Evolutionary conservation across 1,140 invertebrate genomes (phyloP), one percentile per base, ranked within the genome.

Genomic region (Physella acuta): DNA sequence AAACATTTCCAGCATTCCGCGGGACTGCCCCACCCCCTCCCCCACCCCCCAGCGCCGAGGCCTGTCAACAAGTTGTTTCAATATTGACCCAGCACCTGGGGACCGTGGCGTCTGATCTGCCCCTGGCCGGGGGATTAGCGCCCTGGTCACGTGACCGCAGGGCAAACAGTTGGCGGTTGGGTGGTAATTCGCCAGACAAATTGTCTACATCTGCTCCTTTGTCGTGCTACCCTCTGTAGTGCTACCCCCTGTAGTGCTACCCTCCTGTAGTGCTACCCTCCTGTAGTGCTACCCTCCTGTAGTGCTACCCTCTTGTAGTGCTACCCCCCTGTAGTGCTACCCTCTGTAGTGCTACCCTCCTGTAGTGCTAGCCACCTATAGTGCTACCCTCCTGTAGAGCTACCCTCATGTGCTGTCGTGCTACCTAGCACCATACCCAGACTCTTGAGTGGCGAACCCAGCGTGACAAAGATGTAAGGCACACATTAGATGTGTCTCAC

Each of bases 41-140:
- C n/a, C n/a, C n/a, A n/a, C n/a, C n/a, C n/a, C n/a, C n/a, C n/a
- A n/a, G n/a, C n/a, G n/a, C n/a, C n/a, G n/a, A n/a, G n/a, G n/a
- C n/a, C n/a, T n/a, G n/a, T n/a, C n/a, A n/a, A n/a, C n/a, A 20
- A 1, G 2, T 3, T 34, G 56, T 20, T 58, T 17, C 11, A 58
- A 58, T 34, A 58, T 58, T 58, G 56, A 34, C 31, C 56, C 36
- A 58, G 36, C 56, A 58, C 56, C 56, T 58, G 20, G 17, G 5
- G 56, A 30, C n/a, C 30, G 56, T 58, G 33, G 26, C 56, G 56
- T 16, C 56, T 8, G 31, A 8, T 30, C 30, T 58, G 36, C 30
- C 24, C 30, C 33, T 58, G 33, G 56, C 36, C 11, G 20, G 30
- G 2, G 56, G 56, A 33, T 58, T 58, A 58, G 31, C 31, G 56